Conservation (phyloP, 2,888 invertebrate species). For the Muschampia plurimacula region DNA sequence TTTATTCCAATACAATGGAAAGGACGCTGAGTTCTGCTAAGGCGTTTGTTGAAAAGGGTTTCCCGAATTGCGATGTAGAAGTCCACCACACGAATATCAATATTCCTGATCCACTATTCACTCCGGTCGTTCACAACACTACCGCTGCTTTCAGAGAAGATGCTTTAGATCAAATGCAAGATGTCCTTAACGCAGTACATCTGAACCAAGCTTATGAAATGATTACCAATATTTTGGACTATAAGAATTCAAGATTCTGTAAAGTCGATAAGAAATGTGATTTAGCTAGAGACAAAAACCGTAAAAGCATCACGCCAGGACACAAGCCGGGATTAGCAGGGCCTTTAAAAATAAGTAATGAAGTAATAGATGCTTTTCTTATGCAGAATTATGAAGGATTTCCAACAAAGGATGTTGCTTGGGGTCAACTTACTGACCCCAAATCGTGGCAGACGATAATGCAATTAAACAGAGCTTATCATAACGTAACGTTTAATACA, state of each 20-base stretch:
- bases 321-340: slow-evolving; percentile 66
- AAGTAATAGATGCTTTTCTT: slow-evolving; percentile 70
- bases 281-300: slow-evolving; percentile 60
- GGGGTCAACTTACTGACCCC: slow-evolving; percentile 60
- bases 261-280: slow-evolving; percentile 60
- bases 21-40: slow-evolving; percentile 67
- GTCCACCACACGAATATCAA: slow-evolving; percentile 58
- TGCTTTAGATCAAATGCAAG: slow-evolving; percentile 61
- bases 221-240: slow-evolving; percentile 67
- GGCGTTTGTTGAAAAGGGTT: slow-evolving; percentile 66
- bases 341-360: slow-evolving; percentile 71
- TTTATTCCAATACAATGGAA: slow-evolving; percentile 71
- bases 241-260: slow-evolving; percentile 65
- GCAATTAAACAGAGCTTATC: slow-evolving; percentile 62
- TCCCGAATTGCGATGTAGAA: slow-evolving; percentile 65
- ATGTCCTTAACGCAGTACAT: slow-evolving; percentile 54
- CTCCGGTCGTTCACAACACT: slow-evolving; percentile 67
- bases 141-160: slow-evolving; percentile 57
- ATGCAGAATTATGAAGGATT: slow-evolving; percentile 77
- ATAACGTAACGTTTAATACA: slow-evolving; percentile 70
- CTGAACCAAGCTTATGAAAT: slow-evolving; percentile 59
- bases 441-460: slow-evolving; percentile 62
- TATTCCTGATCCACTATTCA: slow-evolving; percentile 64
- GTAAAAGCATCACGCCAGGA: slow-evolving; percentile 54
- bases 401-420: slow-evolving; percentile 63